Percentiles rank a stretch among this genome's conserved stretches.
Evolutionary conservation across 2,797 vertebrate species (phyloP).

Genomic region (Parambassis ranga): DNA sequence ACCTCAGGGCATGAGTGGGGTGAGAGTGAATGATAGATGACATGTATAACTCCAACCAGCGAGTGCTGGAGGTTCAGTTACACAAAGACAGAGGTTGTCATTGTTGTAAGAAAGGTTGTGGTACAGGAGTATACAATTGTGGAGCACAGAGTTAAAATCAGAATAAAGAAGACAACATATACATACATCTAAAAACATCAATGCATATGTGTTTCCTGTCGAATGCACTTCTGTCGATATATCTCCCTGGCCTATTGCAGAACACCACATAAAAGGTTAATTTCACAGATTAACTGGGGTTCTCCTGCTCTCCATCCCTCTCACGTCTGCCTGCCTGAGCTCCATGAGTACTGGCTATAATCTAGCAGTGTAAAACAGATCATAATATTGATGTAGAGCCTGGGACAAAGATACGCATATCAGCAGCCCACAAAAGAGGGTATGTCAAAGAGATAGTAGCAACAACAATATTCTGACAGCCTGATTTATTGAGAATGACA

Average conservation of each 20-base stretch:
- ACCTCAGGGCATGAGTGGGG: constrained; percentile 59
- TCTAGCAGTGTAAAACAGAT: neutral
- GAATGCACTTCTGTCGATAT: no score
- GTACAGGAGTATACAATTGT: no score
- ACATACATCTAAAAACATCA: no score
- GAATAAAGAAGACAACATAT: neutral
- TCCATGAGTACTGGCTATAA: neutral
- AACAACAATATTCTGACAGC: constrained; percentile 18
- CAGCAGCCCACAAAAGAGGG: neutral
- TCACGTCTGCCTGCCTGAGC: neutral
- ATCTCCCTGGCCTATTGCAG: no score
- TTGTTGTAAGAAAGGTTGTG: constrained; percentile 29
- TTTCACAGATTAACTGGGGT: neutral
- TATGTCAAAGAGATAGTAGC: constrained; percentile 12
- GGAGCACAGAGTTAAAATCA: neutral
- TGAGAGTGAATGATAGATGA: constrained; percentile 47
- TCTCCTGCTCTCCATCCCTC: neutral
- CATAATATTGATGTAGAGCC: neutral
- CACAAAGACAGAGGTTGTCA: constrained; percentile 30
- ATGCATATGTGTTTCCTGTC: no score
- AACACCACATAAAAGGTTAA: no score
- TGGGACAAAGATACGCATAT: neutral
- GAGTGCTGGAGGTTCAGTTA: constrained; percentile 20
- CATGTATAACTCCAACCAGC: constrained; percentile 3
- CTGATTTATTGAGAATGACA: constrained; percentile 22